Conservation (phyloP, 1,140 invertebrate species). For the Daktulosphaira vitifoliae region DNA sequence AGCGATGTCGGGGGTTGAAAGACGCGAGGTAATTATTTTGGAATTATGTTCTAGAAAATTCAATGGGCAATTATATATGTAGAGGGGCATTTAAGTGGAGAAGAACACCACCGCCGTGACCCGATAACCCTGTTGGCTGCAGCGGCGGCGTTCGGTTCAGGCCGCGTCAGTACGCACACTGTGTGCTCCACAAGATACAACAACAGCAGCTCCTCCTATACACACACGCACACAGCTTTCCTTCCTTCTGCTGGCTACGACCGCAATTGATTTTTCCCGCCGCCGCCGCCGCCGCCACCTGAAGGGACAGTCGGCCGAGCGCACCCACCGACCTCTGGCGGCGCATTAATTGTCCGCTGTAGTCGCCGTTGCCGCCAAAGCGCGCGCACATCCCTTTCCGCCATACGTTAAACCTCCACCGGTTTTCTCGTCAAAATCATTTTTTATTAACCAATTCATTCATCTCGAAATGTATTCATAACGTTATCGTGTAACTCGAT, state of each 20-base stretch:
- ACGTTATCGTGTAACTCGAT: too few species aligned
- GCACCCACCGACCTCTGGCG: slow-evolving; percentile 19
- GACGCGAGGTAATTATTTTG: too few species aligned
- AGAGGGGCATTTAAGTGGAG: too few species aligned
- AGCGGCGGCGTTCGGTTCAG: not conserved
- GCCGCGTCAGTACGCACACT: not conserved
- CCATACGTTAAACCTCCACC: too few species aligned
- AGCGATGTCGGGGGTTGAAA: too few species aligned
- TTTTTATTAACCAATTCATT: too few species aligned
- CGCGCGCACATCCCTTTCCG: not conserved
- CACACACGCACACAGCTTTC: not conserved
- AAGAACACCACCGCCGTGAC: slow-evolving; percentile 1
- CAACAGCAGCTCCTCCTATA: too few species aligned
- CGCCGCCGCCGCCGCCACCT: not conserved
- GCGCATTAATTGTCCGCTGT: not conserved
- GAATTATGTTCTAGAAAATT: too few species aligned
- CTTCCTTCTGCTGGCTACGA: slow-evolving; percentile 1
- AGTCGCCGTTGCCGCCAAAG: not conserved
- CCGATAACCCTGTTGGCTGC: slow-evolving; percentile 12
- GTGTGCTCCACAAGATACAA: too few species aligned
- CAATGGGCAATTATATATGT: too few species aligned
- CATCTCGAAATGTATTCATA: too few species aligned
- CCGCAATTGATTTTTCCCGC: slow-evolving; percentile 17
- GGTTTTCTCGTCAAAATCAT: too few species aligned
- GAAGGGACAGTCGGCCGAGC: not conserved